These are phyloP conservation scores for Aphrocallistes beatrix DNA, from an alignment of 37 sponge, comb jelly and placozoan genomes.

Conservation along the genomic window DNA sequence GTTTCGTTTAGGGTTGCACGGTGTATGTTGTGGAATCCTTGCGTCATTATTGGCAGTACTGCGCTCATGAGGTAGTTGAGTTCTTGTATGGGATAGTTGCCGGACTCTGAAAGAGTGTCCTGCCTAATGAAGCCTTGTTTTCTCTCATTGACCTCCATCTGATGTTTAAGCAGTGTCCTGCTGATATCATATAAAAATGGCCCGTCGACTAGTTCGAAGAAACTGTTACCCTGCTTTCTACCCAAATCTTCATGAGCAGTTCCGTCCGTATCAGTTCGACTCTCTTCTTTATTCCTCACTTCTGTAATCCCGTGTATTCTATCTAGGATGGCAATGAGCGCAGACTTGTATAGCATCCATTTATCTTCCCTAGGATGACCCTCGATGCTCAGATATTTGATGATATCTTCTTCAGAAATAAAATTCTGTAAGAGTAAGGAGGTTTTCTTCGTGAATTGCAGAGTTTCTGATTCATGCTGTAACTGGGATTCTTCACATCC, in stretches of 20 bases:
- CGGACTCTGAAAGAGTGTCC: not conserved
- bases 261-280: not conserved
- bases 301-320: conserved; percentile 1
- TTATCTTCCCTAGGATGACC: not conserved
- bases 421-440: not conserved
- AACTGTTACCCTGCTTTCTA: not conserved
- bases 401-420: not conserved
- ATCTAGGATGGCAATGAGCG: not conserved
- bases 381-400: not conserved
- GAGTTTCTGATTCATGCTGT: not conserved
- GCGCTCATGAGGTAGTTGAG: not conserved
- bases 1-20: not conserved
- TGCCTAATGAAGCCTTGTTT: not conserved
- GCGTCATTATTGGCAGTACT: not conserved
- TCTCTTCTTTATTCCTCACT: not conserved
- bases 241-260: not conserved
- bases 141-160: not conserved
- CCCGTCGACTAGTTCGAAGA: not conserved
- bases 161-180: not conserved
- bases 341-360: conserved; percentile 5
- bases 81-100: not conserved
- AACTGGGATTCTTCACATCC: not conserved
- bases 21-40: not conserved
- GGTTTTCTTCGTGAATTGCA: conserved; percentile 8
- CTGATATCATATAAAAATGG: not conserved